Evolutionary conservation across 2,797 vertebrate species (phyloP), one percentile per base, ranked within the genome.

Genomic region (Novumbra hubbsi): DNA sequence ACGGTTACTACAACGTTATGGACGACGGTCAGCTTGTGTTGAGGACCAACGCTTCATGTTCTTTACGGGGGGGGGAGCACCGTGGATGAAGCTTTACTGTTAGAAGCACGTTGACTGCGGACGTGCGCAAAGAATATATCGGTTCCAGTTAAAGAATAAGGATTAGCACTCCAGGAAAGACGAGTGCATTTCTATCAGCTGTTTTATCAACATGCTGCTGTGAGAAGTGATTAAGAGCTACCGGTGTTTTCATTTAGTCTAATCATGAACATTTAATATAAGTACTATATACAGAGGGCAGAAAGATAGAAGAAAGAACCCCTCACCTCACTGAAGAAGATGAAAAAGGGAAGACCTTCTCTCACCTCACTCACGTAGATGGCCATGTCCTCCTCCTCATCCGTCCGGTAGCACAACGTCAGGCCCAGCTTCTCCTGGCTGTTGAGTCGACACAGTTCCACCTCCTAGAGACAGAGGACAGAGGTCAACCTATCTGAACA

Each of bases 361-460:
- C 93, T 96, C 90, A 98, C 98, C 95, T 98, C 95, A 0, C 97
- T 98, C 88, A 99, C 95, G 81, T 97, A 99, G 88, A 99, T 99
- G 70, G 95, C 95, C 0, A 87, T 93, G 77, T 99, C 98, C 49
- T 99, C 98, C 73, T 99, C 97, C 72, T 99, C 97, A 71, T 99
- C 97, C 0, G 97, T 99, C 85, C 97, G 92, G 91, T 99, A 99
- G 83, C 97, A 99, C 79, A 99, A 94, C 50, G 98, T 99, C 81
- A 99, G 89, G 0, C 98, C 98, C 78, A 99, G 87, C 89, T 97
- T 98, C 88, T 99, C 97, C 76, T 98, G 96, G 90, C 93, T 97
- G 92, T 87, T 95, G 85, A 96, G 69, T 50, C 97, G 95, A 80
- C 95, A 96, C 83, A 99, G 83, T 87, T 98, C 95, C 73, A 99